phyloP scores from a whole-genome alignment of 1,140 invertebrate species.

The Drosophila punjabiensis region DNA sequence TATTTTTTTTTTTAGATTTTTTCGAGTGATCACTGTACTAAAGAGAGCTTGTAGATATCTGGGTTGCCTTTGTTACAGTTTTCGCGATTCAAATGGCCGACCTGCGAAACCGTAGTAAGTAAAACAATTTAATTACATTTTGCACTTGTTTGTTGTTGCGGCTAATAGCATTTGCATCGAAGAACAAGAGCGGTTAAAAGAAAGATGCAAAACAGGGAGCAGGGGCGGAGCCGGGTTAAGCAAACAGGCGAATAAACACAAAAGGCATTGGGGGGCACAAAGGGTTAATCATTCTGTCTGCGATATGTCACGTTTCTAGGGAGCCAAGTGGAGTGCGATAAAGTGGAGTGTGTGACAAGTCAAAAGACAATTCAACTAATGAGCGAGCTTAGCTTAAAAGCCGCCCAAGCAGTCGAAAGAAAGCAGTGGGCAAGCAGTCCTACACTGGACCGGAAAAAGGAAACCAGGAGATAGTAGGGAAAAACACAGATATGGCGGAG shows the following conservation, averaged over 20 bases:
- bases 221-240: slow-evolving; percentile 6
- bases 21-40: slow-evolving; percentile 10
- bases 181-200: slow-evolving; percentile 2
- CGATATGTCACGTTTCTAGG: slow-evolving; percentile 55
- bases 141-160: slow-evolving; percentile 57
- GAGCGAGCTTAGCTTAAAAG: slow-evolving; percentile 43
- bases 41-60: slow-evolving; percentile 11
- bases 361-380: slow-evolving; percentile 62
- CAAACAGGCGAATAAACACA: slow-evolving; percentile 17
- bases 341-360: slow-evolving; percentile 56
- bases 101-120: slow-evolving; percentile 79
- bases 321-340: slow-evolving; percentile 24
- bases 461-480: not conserved
- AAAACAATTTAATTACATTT: slow-evolving; percentile 81
- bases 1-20: not conserved
- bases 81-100: slow-evolving; percentile 43
- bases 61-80: slow-evolving; percentile 58
- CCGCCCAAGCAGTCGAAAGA: slow-evolving; percentile 1
- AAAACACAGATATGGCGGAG: too few relatives aligned
- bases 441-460: slow-evolving; percentile 7
- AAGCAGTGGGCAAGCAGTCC: slow-evolving; percentile 12
- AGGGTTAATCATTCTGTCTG: slow-evolving; percentile 46
- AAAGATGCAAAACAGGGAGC: slow-evolving; percentile 12
- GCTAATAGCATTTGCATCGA: slow-evolving; percentile 69
- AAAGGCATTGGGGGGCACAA: slow-evolving; percentile 5